These are phyloP conservation scores for Diorhabda elongata DNA, from an alignment of 1,140 invertebrate species.

Conservation along the genomic window DNA sequence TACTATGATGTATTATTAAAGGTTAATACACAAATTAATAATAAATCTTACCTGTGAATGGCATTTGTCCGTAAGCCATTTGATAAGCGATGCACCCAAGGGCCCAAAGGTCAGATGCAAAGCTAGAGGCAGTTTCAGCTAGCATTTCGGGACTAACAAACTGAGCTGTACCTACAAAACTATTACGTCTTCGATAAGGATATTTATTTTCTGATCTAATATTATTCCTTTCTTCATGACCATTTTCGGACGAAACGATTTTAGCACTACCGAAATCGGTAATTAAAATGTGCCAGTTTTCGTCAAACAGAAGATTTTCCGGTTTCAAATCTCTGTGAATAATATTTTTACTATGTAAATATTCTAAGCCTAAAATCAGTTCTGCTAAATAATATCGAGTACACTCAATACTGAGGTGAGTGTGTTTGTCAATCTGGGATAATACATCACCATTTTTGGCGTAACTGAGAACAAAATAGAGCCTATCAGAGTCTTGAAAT, in stretches of 20 bases:
- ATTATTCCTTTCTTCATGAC: slow-evolving; percentile 31
- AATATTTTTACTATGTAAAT: slow-evolving; percentile 84
- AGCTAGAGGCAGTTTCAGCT: slow-evolving; percentile 72
- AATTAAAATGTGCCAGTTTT: slow-evolving; percentile 94
- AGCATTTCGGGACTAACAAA: slow-evolving; percentile 97
- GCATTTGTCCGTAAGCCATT: slow-evolving; percentile 89
- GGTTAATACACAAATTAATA: too few relatives aligned
- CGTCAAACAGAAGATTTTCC: slow-evolving; percentile 85
- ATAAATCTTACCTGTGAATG: slow-evolving; percentile 65
- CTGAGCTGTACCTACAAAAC: slow-evolving; percentile 75
- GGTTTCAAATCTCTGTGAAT: slow-evolving; percentile 92
- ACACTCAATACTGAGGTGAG: slow-evolving; percentile 83
- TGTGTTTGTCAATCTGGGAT: slow-evolving; percentile 86
- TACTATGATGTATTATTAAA: too few relatives aligned
- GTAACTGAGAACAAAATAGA: slow-evolving; percentile 96
- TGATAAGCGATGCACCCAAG: slow-evolving; percentile 97
- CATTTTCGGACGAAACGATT: slow-evolving; percentile 51
- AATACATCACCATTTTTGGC: slow-evolving; percentile 93
- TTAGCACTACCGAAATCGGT: slow-evolving; percentile 98
- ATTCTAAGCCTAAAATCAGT: slow-evolving; percentile 86
- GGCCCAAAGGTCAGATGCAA: slow-evolving; percentile 94
- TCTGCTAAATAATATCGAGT: slow-evolving; percentile 92
- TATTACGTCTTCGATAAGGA: slow-evolving; percentile 57
- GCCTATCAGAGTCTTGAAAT: slow-evolving; percentile 88
- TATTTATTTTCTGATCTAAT: slow-evolving; percentile 29